Base-by-base conservation (phyloP, 2,888 invertebrate genomes). In the Biston betularia region DNA sequence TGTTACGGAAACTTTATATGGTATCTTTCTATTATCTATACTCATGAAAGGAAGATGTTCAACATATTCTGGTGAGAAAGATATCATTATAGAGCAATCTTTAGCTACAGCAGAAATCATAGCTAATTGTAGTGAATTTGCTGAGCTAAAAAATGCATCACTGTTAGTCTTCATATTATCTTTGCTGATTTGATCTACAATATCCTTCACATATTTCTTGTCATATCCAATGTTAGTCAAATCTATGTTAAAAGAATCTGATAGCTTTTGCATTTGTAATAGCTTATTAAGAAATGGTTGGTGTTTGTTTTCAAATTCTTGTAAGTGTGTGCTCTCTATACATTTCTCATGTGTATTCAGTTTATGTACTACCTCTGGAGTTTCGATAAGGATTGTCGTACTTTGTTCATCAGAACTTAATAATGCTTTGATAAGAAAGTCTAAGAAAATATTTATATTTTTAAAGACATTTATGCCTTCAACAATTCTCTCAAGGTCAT, bases 21-120 rank as follows among this genome's bases (percentile, higher is more conserved):
- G 88, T 75, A 95, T 87, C 69, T 79, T 87, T 40, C 79, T 75
- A 49, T 88, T 86, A 54, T 82, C 83, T 60, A 94, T 68, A 72
- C 85, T 70, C 38, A 89, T 75, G 57, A 63, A 80, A n/a, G 84
- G 79, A 35, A 70, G 72, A n/a, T 77, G 74, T 65, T 82, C 76
- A 59, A 79, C 69, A 58, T 59, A 71, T 45, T 79, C 69, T 65
- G 78, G 63, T 62, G 86, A 75, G 70, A 96, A 93, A 57, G 95
- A 93, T 57, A 96, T 92, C 95, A 96, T 96, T 35, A 96, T 93
- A 0, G 96, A 96, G 78, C 96, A 96, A 79, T 96, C 96, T 82
- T 95, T 96, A 24, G 95, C 95, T 6, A 96, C 94, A 38, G 96
- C 95, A 12, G 96, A 95, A 74, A 96, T 89, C 61, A 96, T 84